A percentile compares a stretch with the other conserved stretches of the same genome.
These are phyloP conservation scores for Natrix natrix DNA, from an alignment of 2,797 vertebrate genomes.

Conservation along the genomic window DNA sequence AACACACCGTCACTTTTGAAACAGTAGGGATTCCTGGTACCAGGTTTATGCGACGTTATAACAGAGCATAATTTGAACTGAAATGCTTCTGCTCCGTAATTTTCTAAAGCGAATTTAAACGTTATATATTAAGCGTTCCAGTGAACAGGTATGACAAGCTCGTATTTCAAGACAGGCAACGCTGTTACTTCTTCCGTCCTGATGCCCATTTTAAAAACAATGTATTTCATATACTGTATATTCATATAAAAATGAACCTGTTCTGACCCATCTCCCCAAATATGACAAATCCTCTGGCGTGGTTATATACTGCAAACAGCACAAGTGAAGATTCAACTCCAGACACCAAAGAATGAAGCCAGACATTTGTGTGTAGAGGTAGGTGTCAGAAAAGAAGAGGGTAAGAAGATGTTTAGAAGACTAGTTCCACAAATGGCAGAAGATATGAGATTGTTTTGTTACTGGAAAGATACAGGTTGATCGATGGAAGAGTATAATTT, in stretches of 20 bases:
- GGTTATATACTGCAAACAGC: not conserved
- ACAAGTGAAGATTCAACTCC: not conserved
- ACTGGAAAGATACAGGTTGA: no score
- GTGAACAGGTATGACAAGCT: not conserved
- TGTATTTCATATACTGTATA: not conserved
- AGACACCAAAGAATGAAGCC: not conserved
- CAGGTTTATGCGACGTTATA: not conserved
- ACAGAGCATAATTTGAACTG: not conserved
- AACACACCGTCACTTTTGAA: not conserved
- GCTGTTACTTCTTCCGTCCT: not conserved
- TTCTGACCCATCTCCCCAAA: no score
- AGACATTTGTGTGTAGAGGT: not conserved
- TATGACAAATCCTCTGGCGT: no score
- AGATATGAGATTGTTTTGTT: no score
- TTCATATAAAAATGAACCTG: not conserved
- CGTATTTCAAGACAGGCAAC: not conserved
- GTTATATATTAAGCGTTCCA: not conserved
- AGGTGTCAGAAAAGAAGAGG: not conserved
- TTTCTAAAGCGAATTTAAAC: not conserved
- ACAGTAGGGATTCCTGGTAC: not conserved
- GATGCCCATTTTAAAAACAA: not conserved
- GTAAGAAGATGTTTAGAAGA: no score
- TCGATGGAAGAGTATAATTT: no score
- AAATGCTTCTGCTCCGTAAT: not conserved
- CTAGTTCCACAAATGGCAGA: no score